Percentiles rank a stretch among this genome's conserved stretches.
Evolutionary conservation across 1,140 invertebrate genomes (phyloP).

Genomic region (Drosophila gunungcola): DNA sequence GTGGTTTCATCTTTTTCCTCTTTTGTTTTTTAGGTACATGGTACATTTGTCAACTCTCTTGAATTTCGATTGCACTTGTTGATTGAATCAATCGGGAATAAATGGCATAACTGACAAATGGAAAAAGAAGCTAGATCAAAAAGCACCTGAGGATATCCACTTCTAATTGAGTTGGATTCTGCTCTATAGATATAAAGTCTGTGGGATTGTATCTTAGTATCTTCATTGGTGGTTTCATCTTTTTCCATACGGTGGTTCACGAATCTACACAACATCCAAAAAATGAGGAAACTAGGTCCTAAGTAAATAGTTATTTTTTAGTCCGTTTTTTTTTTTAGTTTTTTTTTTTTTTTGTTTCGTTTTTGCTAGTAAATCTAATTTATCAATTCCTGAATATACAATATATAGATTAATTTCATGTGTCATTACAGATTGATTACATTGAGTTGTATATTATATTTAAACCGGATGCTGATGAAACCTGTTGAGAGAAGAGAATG

Average conservation of each 20-base stretch:
- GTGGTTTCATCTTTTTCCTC: slow-evolving; percentile 26
- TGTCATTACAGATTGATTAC: slow-evolving; percentile 20
- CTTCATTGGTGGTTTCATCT: slow-evolving; percentile 28
- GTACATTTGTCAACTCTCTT: slow-evolving; percentile 46
- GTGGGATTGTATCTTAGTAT: slow-evolving; percentile 22
- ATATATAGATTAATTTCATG: slow-evolving; percentile 46
- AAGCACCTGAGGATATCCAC: slow-evolving; percentile 35
- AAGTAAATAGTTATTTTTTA: slow-evolving; percentile 29
- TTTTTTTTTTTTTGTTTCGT: slow-evolving; percentile 4
- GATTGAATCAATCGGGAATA: slow-evolving; percentile 7
- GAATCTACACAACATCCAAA: slow-evolving; percentile 38
- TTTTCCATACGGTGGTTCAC: slow-evolving; percentile 41
- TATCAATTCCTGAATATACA: slow-evolving; percentile 67
- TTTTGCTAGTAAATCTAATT: slow-evolving; percentile 52
- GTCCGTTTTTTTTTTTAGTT: slow-evolving; percentile 5
- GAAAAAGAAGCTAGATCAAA: slow-evolving; percentile 1
- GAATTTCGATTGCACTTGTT: slow-evolving; percentile 20
- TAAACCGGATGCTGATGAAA: slow-evolving; percentile 32
- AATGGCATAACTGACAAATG: background rate
- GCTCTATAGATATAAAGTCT: slow-evolving; percentile 24
- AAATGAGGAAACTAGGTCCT: slow-evolving; percentile 40
- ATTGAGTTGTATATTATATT: slow-evolving; percentile 18
- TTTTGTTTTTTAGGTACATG: slow-evolving; percentile 35
- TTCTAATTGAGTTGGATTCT: slow-evolving; percentile 3
- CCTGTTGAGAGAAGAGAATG: background rate